Evolutionary conservation across 2,888 invertebrate species (phyloP).

Genomic region (Meliscaeva auricollis): DNA sequence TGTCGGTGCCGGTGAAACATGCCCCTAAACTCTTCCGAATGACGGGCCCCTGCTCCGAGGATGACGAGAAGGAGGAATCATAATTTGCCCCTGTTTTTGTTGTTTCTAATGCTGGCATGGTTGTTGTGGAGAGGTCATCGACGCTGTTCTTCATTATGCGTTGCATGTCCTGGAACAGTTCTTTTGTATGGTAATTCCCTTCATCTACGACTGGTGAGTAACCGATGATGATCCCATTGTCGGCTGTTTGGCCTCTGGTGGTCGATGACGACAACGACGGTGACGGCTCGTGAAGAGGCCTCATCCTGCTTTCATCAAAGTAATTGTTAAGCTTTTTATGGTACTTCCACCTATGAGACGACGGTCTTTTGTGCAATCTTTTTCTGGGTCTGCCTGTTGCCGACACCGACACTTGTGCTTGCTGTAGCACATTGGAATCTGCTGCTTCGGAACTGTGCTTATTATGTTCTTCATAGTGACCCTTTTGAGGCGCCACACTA

Average conservation of each 20-base stretch:
- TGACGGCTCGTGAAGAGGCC: slow-evolving; percentile 47
- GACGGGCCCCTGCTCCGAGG: slow-evolving; percentile 59
- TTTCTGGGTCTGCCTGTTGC: slow-evolving; percentile 66
- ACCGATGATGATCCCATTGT: slow-evolving; percentile 63
- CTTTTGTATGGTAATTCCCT: slow-evolving; percentile 82
- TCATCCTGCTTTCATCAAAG: slow-evolving; percentile 52
- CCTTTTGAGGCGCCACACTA: slow-evolving; percentile 37
- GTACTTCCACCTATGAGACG: slow-evolving; percentile 62
- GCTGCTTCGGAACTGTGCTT: slow-evolving; percentile 50
- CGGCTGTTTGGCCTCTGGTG: slow-evolving; percentile 50
- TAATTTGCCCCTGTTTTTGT: slow-evolving; percentile 49
- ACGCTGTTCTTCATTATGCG: slow-evolving; percentile 83
- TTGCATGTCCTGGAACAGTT: slow-evolving; percentile 83
- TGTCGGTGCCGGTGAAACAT: slow-evolving; percentile 92
- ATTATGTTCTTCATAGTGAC: slow-evolving; percentile 56
- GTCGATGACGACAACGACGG: slow-evolving; percentile 29
- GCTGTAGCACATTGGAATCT: slow-evolving; percentile 49
- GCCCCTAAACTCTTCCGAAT: slow-evolving; percentile 85
- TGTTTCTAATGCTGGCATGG: slow-evolving; percentile 56
- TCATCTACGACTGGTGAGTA: slow-evolving; percentile 54
- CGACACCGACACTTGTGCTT: slow-evolving; percentile 40
- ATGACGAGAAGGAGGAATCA: slow-evolving; percentile 55
- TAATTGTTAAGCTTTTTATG: slow-evolving; percentile 66
- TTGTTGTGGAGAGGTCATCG: slow-evolving; percentile 70
- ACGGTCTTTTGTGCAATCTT: slow-evolving; percentile 65